Conservation (phyloP, 2,113 vertebrate species). For the Riparia riparia region DNA sequence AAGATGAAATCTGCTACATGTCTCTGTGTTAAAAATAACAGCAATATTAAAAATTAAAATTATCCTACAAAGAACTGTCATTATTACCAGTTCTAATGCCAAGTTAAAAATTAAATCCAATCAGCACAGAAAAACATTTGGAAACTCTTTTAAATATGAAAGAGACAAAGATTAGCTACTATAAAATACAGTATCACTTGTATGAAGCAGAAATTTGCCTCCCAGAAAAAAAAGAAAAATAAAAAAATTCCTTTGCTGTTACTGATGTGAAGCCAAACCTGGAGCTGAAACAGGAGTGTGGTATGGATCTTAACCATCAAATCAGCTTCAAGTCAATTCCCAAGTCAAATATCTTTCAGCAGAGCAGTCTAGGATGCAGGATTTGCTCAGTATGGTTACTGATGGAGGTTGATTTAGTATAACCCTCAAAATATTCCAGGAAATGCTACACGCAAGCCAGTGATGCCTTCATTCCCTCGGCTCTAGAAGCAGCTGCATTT, state of each 20-base stretch:
- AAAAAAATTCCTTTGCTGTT: neutral
- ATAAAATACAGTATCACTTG: neutral
- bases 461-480: neutral
- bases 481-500: neutral
- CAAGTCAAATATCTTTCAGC: neutral
- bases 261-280: neutral
- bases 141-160: constrained; percentile 52
- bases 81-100: constrained; percentile 28
- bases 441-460: neutral
- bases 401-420: neutral
- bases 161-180: constrained; percentile 27
- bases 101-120: constrained; percentile 39
- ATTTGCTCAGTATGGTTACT: neutral
- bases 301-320: neutral
- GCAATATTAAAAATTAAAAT: constrained; percentile 63
- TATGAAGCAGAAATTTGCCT: neutral
- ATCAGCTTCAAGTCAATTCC: neutral
- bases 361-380: neutral
- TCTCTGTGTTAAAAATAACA: constrained; percentile 1
- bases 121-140: constrained; percentile 57
- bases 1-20: neutral
- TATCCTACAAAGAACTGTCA: constrained; percentile 28
- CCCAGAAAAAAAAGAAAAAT: too few relatives aligned
- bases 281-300: neutral
- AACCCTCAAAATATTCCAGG: neutral